These are phyloP conservation scores for Drosophila watanabei DNA, from an alignment of 1,140 invertebrate genomes.

Conservation along the genomic window DNA sequence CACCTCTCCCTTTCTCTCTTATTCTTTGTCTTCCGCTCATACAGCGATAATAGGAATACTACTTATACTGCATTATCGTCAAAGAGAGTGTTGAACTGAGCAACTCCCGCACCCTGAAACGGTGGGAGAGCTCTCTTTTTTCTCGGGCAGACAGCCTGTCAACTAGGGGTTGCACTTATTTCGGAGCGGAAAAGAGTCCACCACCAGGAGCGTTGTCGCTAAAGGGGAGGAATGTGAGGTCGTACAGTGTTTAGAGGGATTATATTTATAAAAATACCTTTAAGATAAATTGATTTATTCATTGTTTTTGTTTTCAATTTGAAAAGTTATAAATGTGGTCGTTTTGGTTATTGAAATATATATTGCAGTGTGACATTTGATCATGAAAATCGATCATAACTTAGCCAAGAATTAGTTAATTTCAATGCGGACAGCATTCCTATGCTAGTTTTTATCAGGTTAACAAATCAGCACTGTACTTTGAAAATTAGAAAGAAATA, in stretches of 20 bases:
- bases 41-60: slow-evolving; percentile 32
- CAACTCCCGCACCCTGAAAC: slow-evolving; percentile 23
- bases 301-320: background rate
- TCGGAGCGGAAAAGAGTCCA: slow-evolving; percentile 14
- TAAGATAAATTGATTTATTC: background rate
- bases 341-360: background rate
- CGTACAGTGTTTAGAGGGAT: background rate
- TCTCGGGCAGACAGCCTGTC: slow-evolving; percentile 19
- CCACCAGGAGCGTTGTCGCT: slow-evolving; percentile 27
- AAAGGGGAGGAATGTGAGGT: slow-evolving; percentile 24
- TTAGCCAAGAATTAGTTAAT: too few species aligned
- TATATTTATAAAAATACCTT: background rate
- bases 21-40: slow-evolving; percentile 1
- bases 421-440: too few species aligned
- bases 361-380: too few species aligned
- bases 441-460: too few species aligned
- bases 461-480: too few species aligned
- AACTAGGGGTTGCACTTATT: slow-evolving; percentile 66
- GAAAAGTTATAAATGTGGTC: too few species aligned
- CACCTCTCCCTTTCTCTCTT: slow-evolving; percentile 2
- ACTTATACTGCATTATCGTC: slow-evolving; percentile 27
- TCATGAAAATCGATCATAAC: too few species aligned
- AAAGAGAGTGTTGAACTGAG: slow-evolving; percentile 5
- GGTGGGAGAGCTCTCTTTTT: slow-evolving; percentile 28
- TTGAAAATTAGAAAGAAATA: too few species aligned